Evolutionary conservation across 2,113 vertebrate species (phyloP).

Genomic region (Micronycteris hirsuta): DNA sequence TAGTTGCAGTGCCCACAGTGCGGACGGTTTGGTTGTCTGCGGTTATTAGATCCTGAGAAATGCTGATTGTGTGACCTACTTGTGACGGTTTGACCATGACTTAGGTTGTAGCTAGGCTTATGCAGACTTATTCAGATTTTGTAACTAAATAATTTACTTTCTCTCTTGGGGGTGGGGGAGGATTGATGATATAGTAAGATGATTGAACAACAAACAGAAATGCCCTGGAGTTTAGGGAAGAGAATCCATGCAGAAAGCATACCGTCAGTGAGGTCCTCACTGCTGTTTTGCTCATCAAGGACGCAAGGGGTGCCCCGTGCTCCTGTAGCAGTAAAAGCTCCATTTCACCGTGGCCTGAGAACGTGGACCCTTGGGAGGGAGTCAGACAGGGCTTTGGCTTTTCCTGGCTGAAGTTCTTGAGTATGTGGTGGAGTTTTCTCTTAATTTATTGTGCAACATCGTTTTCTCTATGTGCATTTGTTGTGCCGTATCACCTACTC

Average conservation of each 20-base stretch:
- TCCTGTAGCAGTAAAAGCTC: too few species aligned
- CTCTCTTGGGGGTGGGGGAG: neutral
- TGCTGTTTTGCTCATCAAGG: neutral
- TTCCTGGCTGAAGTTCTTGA: neutral
- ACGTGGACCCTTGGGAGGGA: neutral
- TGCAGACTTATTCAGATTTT: neutral
- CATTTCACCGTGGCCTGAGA: neutral
- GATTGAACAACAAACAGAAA: neutral
- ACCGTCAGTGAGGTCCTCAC: neutral
- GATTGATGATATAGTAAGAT: neutral
- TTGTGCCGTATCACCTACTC: conserved; percentile 1
- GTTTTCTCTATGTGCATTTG: neutral
- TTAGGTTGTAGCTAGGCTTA: neutral
- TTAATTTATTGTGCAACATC: neutral
- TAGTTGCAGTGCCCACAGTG: neutral
- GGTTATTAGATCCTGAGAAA: neutral
- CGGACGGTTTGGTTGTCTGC: neutral
- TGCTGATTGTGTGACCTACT: neutral
- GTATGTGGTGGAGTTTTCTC: neutral
- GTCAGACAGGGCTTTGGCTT: neutral
- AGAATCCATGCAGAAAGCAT: neutral
- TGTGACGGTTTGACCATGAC: neutral
- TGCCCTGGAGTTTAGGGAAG: neutral
- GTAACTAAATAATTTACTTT: neutral
- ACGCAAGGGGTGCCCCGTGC: neutral